Evolutionary conservation across 2,888 invertebrate species (phyloP), one percentile per base, ranked within the genome.

Genomic region (Odontothrips loti): DNA sequence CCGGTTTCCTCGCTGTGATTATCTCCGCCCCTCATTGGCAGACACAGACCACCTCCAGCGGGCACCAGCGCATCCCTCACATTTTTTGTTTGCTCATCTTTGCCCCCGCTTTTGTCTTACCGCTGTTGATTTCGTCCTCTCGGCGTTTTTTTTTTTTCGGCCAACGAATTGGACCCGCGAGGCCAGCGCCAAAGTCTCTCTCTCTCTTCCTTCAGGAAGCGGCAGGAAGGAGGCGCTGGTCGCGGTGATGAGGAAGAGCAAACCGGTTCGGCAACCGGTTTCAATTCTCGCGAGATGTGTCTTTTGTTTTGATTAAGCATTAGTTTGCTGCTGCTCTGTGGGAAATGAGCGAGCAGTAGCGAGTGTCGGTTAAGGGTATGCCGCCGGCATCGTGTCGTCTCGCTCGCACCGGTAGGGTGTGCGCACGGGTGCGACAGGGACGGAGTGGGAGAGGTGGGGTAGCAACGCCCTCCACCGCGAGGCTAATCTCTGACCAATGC

Each of bases 291-390:
- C 68, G 68, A 75, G 68, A 75, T 75, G 68, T 75, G 68, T 75
- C 68, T 75, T 75, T 75, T 75, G 68, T 75, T 75, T 75, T 75
- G 68, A 75, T 75, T 75, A 75, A 75, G 68, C 68, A 75, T 75
- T 75, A 75, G 68, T 75, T 75, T 75, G 68, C 68, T 27, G 68
- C 23, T 27, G 27, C 27, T 23, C 23, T 75, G 68, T 75, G 68
- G 68, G 68, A 75, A 75, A 75, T 75, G 27, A 17, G 27, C 68
- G 68, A 43, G 34, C 34, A 43, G 34, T n/a, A n/a, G 34, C 3
- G 2, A 43, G 34, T 43, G 34, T 43, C 34, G 34, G 34, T 43
- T 43, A 6, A 6, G 6, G 34, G 34, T 43, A 6, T 43, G 34
- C 6, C 58, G 58, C 20, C 20, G 15, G 17, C 58, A 17, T 58